These are phyloP conservation scores for Ailuropoda melanoleuca DNA, from an alignment of 2,113 vertebrate species.

Conservation along the genomic window DNA sequence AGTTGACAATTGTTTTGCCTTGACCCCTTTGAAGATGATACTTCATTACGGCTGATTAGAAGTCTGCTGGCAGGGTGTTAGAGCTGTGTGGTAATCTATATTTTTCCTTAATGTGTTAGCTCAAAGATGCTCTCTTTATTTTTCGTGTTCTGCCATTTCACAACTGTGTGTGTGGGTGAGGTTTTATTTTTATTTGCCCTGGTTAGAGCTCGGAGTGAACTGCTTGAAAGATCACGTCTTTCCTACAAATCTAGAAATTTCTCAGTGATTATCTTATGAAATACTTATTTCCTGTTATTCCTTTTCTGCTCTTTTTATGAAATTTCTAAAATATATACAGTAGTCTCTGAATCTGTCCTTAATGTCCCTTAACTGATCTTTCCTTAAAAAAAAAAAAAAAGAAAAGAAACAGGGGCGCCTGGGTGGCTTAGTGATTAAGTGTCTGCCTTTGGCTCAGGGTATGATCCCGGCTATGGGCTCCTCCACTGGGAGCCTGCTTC, in stretches of 20 bases:
- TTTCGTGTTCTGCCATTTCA: background rate
- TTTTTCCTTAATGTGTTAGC: background rate
- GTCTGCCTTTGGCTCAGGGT: no score
- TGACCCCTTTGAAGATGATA: background rate
- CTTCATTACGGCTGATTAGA: background rate
- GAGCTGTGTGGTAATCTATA: background rate
- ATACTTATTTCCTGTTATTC: background rate
- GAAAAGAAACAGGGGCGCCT: no score
- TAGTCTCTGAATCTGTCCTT: background rate
- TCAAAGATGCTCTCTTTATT: background rate
- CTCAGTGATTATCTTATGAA: background rate
- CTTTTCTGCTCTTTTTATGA: background rate
- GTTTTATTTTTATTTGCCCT: slow-evolving; percentile 18
- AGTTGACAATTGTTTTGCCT: background rate
- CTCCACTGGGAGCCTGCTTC: no score
- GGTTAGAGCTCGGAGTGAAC: background rate
- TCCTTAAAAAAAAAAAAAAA: background rate
- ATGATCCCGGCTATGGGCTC: no score
- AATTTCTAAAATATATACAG: background rate
- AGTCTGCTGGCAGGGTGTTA: no score
- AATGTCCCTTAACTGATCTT: background rate
- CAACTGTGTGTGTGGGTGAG: background rate
- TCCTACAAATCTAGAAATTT: background rate
- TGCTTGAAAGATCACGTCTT: background rate
- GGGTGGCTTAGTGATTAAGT: no score